Conservation (phyloP, 2,797 vertebrate genomes). For the Mormyrops attenuatus region DNA sequence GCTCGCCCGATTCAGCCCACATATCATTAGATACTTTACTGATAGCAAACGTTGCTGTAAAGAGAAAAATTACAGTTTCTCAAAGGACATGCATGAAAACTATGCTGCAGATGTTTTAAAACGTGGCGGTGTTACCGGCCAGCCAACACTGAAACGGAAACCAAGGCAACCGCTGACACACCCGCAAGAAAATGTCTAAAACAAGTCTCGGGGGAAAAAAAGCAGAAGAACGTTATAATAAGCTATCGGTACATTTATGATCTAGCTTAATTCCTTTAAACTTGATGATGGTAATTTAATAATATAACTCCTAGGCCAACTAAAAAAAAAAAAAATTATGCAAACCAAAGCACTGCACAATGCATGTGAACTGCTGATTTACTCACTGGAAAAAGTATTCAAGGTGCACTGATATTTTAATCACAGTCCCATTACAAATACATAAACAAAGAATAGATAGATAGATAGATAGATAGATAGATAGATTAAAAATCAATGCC, state of each 20-base stretch:
- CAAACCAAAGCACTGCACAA: neutral
- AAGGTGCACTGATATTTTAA: neutral
- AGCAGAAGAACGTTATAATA: neutral
- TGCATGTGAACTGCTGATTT: neutral
- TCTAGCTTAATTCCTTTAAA: neutral
- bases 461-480: neutral
- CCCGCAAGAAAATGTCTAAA: neutral
- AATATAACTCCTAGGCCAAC: neutral
- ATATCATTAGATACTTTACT: neutral
- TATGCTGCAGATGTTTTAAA: neutral
- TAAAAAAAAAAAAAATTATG: neutral
- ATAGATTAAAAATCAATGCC: neutral
- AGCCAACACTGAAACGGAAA: neutral
- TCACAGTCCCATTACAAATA: neutral
- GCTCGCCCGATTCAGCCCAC: neutral
- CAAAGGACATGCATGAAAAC: neutral
- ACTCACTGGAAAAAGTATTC: neutral
- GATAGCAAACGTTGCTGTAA: neutral
- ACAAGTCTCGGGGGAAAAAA: neutral
- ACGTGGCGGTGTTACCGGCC: neutral
- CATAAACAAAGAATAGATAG: neutral
- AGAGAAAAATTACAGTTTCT: neutral
- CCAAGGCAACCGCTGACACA: neutral
- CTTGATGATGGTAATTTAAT: neutral
- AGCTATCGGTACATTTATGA: neutral